Evolutionary conservation across 2,888 invertebrate species (phyloP).

Genomic region (Meliscaeva auricollis): DNA sequence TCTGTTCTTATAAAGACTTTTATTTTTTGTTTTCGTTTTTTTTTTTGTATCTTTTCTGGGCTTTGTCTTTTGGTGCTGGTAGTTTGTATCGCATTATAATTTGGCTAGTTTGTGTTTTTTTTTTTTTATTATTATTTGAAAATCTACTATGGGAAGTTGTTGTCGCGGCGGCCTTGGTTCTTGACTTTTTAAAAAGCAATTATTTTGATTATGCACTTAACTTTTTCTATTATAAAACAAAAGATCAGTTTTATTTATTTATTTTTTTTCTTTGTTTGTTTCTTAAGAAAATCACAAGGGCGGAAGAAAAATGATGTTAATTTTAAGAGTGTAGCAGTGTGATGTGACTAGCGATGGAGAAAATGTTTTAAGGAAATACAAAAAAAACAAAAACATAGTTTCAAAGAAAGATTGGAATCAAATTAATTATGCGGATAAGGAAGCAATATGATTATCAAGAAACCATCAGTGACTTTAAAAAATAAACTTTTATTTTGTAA

Average conservation of each 20-base stretch:
- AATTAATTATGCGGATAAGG: too few relatives aligned
- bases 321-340: neutral
- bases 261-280: neutral
- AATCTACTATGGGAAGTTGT: constrained; percentile 21
- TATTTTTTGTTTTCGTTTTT: constrained; percentile 33
- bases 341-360: neutral
- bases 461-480: too few relatives aligned
- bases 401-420: too few relatives aligned
- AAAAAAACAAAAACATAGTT: too few relatives aligned
- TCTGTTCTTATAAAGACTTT: constrained; percentile 53
- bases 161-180: constrained; percentile 62
- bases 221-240: constrained; percentile 59
- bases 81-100: constrained; percentile 53
- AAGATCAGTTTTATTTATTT: constrained; percentile 38
- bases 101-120: constrained; percentile 44
- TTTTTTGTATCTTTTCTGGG: neutral
- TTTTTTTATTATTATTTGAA: constrained; percentile 45
- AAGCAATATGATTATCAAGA: too few relatives aligned
- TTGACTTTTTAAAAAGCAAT: constrained; percentile 79
- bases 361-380: too few relatives aligned
- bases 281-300: constrained; percentile 5
- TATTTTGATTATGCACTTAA: constrained; percentile 76
- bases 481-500: too few relatives aligned
- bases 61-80: constrained; percentile 39
- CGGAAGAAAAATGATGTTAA: constrained; percentile 15